A percentile compares a stretch with the other conserved stretches of the same genome.
Evolutionary conservation across 64 coral and sea anemone species (phyloP).

Genomic region (Actinia equina): DNA sequence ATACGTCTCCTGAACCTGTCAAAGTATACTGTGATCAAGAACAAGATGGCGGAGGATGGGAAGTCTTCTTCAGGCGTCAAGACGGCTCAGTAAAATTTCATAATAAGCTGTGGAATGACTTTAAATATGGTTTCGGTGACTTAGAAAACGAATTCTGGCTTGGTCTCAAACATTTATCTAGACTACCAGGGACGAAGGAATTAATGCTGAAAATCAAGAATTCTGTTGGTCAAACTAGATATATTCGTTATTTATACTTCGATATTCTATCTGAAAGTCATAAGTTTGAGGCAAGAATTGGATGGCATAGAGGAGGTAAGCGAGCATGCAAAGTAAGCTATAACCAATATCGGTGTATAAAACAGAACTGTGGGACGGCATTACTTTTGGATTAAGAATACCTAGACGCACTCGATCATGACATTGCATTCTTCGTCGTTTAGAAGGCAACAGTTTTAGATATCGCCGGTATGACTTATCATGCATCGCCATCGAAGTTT

Average conservation of each 20-base stretch:
- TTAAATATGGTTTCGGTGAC: background rate
- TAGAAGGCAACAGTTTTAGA: too few species aligned
- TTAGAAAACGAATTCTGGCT: conserved; percentile 3
- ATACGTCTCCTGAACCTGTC: background rate
- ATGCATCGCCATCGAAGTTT: too few species aligned
- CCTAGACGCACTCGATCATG: too few species aligned
- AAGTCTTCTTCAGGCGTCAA: conserved; percentile 8
- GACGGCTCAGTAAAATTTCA: conserved; percentile 16
- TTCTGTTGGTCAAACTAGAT: background rate
- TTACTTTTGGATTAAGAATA: too few species aligned
- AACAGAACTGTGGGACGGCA: too few species aligned
- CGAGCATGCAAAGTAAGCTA: too few species aligned
- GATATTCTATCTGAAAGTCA: background rate
- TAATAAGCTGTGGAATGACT: conserved; percentile 8
- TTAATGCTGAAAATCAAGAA: background rate
- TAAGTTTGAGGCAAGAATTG: background rate
- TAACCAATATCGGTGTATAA: too few species aligned
- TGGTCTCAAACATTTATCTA: background rate
- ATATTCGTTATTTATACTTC: background rate
- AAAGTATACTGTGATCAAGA: conserved; percentile 26
- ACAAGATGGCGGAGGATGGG: conserved; percentile 29
- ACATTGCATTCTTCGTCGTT: too few species aligned
- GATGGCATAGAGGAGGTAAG: background rate
- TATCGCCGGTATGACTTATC: too few species aligned
- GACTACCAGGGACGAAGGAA: background rate